Conservation (phyloP, 2,888 invertebrate species). For the Brachynemurus nebulosus region DNA sequence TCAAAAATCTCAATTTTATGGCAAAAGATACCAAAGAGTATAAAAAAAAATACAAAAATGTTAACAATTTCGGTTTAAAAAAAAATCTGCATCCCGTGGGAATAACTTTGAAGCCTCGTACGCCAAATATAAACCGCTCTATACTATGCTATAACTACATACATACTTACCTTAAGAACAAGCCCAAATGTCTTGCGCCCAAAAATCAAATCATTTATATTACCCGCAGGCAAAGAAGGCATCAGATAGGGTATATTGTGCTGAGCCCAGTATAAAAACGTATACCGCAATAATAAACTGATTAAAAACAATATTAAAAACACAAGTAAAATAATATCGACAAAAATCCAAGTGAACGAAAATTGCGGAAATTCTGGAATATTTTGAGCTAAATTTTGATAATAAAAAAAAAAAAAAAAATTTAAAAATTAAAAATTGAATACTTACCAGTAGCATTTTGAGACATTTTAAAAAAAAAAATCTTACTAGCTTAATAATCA, state of each 20-base stretch:
- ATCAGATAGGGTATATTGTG: conserved; percentile 2
- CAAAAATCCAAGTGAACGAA: neutral
- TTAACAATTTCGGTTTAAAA: no score
- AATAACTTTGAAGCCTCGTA: no score
- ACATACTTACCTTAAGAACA: neutral
- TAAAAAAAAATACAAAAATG: no score
- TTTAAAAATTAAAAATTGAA: neutral
- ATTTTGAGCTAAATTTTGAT: neutral
- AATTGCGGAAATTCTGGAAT: neutral
- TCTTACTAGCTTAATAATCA: no score
- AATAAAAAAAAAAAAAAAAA: neutral
- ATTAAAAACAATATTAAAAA: neutral
- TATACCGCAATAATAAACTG: conserved; percentile 3
- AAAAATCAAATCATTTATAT: conserved; percentile 5
- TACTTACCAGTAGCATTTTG: neutral
- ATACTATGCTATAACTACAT: no score
- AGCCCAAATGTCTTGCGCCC: neutral
- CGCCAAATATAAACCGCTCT: no score
- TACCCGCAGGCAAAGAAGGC: conserved; percentile 6
- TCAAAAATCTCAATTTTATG: no score
- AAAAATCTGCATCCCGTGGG: no score
- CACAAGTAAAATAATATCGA: neutral
- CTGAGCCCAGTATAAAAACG: conserved; percentile 7
- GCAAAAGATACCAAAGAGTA: no score
- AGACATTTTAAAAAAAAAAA: no score